Evolutionary conservation across 2,888 invertebrate species (phyloP), one percentile per base, ranked within the genome.

Genomic region (Eutolmus rufibarbis): DNA sequence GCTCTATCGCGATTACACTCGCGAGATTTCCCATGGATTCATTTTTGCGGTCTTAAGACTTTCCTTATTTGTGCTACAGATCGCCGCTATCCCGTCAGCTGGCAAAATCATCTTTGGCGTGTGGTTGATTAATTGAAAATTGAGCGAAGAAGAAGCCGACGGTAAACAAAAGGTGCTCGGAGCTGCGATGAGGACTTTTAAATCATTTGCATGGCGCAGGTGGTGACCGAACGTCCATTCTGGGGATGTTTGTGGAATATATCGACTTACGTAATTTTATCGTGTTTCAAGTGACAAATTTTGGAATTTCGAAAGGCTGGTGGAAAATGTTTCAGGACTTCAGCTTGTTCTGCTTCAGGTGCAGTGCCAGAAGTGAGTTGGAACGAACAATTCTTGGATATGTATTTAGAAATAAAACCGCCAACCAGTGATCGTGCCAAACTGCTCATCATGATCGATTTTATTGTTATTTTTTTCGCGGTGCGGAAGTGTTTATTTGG

Each of bases 11-110:
- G 51, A 82, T 82, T 57, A 82, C 66, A 66, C 51, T 82, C 40
- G 34, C 31, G 4, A 37, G 14, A 56, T 37, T 34, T 79, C 57
- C 31, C 37, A 37, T 23, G 57, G 57, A 37, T 43, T 81, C 19
- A 56, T 81, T 81, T 51, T 51, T 51, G 56, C 81, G 19, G 56
- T 46, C 40, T 57, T 57, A 12, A 82, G 82, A 57, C 82, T 82
- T 82, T 82, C 82, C 82, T 66, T 66, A 57, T 82, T 82, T 82
- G 82, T 28, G 37, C 16, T 82, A 37, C 34, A 66, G 19, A 56
- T 31, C 57, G 46, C 51, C n/a, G 51, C 51, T n/a, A 82, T 57
- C 34, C 56, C 34, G 66, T 37, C 4, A 40, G 31, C 43, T 46
- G 28, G 66, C n/a, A 82, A 66, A 82, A 37, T 51, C 16, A 37